Conservation (phyloP, 2,888 invertebrate species). For the Hipparchia semele region DNA sequence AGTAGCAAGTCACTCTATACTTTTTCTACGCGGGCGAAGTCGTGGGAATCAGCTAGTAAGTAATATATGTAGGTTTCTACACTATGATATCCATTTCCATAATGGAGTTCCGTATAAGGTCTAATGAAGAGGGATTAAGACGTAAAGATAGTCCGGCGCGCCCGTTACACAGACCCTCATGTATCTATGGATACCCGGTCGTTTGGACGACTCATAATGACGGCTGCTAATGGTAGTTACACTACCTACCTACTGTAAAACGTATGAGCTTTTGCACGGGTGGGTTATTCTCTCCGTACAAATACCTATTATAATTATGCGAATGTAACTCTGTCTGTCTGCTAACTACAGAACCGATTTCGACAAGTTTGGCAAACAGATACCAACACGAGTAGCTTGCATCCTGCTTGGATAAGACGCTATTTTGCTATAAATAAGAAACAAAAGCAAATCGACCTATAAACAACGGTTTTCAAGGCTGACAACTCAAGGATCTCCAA, state of each 20-base stretch:
- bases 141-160: slow-evolving; percentile 66
- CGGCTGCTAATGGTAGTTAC: slow-evolving; percentile 4
- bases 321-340: too few relatives aligned
- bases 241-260: not conserved
- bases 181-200: slow-evolving; percentile 66
- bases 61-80: not conserved
- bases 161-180: slow-evolving; percentile 63
- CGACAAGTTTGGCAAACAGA: too few relatives aligned
- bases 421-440: not conserved
- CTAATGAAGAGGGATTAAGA: slow-evolving; percentile 73
- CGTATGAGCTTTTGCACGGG: too few relatives aligned
- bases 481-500: slow-evolving; percentile 38
- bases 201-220: slow-evolving; percentile 51
- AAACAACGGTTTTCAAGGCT: slow-evolving; percentile 18
- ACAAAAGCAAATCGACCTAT: not conserved
- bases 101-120: slow-evolving; percentile 28
- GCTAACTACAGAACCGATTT: too few relatives aligned
- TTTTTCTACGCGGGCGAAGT: too few relatives aligned
- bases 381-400: too few relatives aligned
- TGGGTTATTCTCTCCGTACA: too few relatives aligned
- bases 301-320: too few relatives aligned
- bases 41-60: too few relatives aligned
- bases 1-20: too few relatives aligned
- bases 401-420: not conserved
- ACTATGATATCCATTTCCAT: slow-evolving; percentile 15